Evolutionary conservation across 2,797 vertebrate genomes (phyloP).

Genomic region (Phataginus tricuspis): DNA sequence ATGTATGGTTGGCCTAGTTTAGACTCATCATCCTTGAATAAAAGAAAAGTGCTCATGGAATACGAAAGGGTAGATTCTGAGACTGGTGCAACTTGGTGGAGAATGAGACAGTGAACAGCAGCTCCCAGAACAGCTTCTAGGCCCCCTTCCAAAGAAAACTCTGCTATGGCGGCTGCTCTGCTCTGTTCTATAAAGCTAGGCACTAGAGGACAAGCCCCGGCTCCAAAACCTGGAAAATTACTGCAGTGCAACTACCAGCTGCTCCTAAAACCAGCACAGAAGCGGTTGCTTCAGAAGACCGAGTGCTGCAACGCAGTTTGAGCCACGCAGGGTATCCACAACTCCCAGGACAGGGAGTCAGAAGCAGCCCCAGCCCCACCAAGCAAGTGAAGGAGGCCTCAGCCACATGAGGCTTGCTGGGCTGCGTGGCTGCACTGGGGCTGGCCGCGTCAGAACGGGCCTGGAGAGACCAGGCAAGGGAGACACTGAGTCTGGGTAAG

Average conservation of each 20-base stretch:
- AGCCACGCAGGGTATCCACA: background rate
- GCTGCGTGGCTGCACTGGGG: background rate
- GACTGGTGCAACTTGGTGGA: background rate
- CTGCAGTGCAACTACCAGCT: constrained; percentile 24
- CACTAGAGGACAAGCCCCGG: constrained; percentile 50
- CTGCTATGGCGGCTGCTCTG: background rate
- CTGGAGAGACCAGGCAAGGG: background rate
- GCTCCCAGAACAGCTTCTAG: constrained; percentile 57
- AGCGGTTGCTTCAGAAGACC: background rate
- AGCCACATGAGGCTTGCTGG: background rate
- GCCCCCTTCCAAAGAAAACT: constrained; percentile 78
- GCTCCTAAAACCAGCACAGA: constrained; percentile 43
- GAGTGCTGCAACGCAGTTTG: background rate
- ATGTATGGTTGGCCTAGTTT: background rate
- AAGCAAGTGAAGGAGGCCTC: background rate
- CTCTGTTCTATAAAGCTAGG: constrained; percentile 50
- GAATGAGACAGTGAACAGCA: background rate
- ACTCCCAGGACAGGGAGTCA: background rate
- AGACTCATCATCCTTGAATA: background rate
- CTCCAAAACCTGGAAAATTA: constrained; percentile 73
- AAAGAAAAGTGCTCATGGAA: background rate
- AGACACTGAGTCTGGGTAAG: background rate
- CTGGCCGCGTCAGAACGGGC: background rate
- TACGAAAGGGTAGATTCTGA: constrained; percentile 1
- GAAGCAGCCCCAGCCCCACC: background rate